These are phyloP conservation scores for Drepana arcuata DNA, from an alignment of 1,140 invertebrate species.

Conservation along the genomic window DNA sequence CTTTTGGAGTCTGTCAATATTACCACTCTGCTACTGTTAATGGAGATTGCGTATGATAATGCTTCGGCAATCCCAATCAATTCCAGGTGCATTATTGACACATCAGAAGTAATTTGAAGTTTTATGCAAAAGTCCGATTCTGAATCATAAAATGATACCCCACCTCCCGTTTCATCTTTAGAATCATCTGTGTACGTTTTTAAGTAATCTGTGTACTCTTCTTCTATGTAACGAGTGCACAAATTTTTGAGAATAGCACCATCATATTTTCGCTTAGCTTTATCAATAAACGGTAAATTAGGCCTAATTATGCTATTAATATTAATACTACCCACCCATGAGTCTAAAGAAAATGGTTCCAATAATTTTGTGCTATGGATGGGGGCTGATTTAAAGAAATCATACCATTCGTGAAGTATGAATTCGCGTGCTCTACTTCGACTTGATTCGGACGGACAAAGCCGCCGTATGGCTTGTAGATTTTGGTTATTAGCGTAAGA, in stretches of 20 bases:
- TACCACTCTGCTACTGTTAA: background rate
- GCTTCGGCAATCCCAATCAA: slow-evolving; percentile 1
- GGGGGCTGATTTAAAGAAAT: background rate
- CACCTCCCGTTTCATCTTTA: background rate
- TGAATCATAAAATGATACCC: slow-evolving; percentile 2
- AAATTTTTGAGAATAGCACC: background rate
- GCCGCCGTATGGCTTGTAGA: background rate
- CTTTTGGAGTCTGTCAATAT: slow-evolving; percentile 4
- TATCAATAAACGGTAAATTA: slow-evolving; percentile 1
- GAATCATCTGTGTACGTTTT: slow-evolving; percentile 4
- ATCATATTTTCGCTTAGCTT: slow-evolving; percentile 3
- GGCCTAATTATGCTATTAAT: slow-evolving; percentile 1
- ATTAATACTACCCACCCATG: slow-evolving; percentile 7
- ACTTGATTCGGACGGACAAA: background rate
- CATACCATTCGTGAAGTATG: background rate
- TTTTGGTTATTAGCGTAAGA: slow-evolving; percentile 1
- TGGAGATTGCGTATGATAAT: background rate
- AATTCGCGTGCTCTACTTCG: background rate
- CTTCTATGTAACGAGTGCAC: slow-evolving; percentile 1
- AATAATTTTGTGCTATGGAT: slow-evolving; percentile 1
- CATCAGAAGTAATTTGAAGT: slow-evolving; percentile 4
- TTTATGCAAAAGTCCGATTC: background rate
- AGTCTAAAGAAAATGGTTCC: slow-evolving; percentile 3
- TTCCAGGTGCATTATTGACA: slow-evolving; percentile 10
- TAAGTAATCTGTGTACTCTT: slow-evolving; percentile 2